Evolutionary conservation across 2,113 vertebrate genomes (phyloP).

Genomic region (Pomatorhinus ruficollis): DNA sequence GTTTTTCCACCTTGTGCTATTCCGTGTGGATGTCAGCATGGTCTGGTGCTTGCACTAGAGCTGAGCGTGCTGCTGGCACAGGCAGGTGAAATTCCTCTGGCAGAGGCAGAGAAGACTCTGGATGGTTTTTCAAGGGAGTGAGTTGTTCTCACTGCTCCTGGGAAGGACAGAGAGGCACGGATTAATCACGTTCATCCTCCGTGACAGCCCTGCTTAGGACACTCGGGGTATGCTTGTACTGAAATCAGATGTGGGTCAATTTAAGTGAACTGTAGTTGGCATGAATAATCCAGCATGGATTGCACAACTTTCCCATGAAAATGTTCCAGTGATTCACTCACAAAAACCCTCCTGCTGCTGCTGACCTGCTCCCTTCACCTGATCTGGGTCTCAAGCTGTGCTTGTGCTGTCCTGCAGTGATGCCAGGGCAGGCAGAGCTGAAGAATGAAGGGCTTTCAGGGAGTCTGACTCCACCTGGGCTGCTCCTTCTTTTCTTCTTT

Average conservation of each 20-base stretch:
- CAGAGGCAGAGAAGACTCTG: not conserved
- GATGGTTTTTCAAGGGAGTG: not conserved
- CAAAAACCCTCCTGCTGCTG: not conserved
- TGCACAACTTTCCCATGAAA: not conserved
- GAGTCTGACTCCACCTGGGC: conserved; percentile 1
- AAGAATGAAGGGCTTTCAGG: conserved; percentile 22
- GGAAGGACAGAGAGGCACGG: not conserved
- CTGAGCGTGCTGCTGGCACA: not conserved
- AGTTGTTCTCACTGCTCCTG: not conserved
- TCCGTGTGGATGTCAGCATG: fast-evolving
- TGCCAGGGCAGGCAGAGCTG: not conserved
- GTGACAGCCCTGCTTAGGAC: not conserved
- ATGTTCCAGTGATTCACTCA: not conserved
- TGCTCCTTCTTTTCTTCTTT: conserved; percentile 6
- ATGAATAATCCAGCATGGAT: not conserved
- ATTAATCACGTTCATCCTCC: not conserved
- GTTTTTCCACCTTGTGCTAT: not conserved
- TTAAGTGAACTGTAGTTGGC: not conserved
- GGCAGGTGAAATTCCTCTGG: conserved; percentile 37
- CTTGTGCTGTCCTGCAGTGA: not conserved
- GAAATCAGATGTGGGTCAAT: not conserved
- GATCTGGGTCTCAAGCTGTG: not conserved
- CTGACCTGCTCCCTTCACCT: not conserved
- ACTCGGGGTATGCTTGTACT: not conserved
- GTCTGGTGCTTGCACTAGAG: not conserved